phyloP scores from a whole-genome alignment of 2,797 vertebrate genomes.

The Linurgus olivaceus region DNA sequence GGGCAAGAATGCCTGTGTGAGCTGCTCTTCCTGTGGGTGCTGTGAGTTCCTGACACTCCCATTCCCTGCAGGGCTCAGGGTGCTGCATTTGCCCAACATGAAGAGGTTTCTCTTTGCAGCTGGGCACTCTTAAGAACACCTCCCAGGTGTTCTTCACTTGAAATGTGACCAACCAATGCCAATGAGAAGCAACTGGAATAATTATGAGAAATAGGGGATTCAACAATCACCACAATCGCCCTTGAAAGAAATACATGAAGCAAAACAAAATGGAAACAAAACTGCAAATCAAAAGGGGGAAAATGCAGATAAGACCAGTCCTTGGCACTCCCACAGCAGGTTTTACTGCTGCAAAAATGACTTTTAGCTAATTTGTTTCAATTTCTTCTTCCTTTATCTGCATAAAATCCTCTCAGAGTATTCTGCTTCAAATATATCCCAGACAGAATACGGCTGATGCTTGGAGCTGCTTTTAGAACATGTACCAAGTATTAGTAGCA shows the following conservation, averaged over 20 bases:
- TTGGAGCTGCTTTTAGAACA: background rate
- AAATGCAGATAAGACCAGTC: background rate
- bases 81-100: accelerated
- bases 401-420: background rate
- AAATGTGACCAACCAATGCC: background rate
- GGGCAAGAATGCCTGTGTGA: background rate
- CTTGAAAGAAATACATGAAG: background rate
- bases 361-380: background rate
- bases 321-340: background rate
- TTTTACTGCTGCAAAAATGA: background rate
- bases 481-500: background rate
- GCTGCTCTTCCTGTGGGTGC: background rate
- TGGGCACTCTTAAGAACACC: background rate
- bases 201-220: background rate
- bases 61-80: background rate
- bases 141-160: background rate
- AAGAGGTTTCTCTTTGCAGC: background rate
- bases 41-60: background rate
- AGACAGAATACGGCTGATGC: background rate
- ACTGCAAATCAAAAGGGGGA: background rate
- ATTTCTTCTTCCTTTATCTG: background rate
- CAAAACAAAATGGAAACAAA: background rate
- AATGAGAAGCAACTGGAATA: background rate
- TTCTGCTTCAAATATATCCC: background rate
- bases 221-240: background rate